A percentile compares a stretch with the other conserved stretches of the same genome.
phyloP scores from a whole-genome alignment of 2,113 vertebrate genomes.

The Anhinga anhinga region DNA sequence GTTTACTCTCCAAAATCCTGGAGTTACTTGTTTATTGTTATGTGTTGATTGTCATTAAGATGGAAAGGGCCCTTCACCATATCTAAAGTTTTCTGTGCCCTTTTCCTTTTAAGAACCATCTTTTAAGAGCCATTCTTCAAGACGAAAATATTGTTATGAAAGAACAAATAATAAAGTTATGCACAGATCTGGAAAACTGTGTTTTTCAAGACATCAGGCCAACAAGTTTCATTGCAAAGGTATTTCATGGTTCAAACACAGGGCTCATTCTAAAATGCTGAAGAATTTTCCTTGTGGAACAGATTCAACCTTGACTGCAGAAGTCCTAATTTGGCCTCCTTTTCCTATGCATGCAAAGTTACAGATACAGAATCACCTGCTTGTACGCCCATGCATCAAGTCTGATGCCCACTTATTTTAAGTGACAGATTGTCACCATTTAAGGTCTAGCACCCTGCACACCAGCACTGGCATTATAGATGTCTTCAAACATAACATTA shows the following conservation, averaged over 20 bases:
- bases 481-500: background rate
- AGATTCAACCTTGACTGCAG: background rate
- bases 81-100: background rate
- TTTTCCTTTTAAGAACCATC: background rate
- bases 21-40: background rate
- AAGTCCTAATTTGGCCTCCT: background rate
- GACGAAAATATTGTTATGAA: background rate
- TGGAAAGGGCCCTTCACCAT: background rate
- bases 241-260: conserved; percentile 3
- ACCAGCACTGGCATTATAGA: background rate
- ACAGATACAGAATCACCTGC: background rate
- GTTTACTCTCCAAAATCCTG: background rate
- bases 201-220: background rate
- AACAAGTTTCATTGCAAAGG: background rate
- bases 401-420: background rate
- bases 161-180: background rate
- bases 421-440: fast-evolving
- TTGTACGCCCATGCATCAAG: background rate
- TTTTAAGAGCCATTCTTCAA: background rate
- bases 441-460: background rate
- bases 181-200: background rate
- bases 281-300: background rate
- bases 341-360: background rate
- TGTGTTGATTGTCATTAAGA: background rate
- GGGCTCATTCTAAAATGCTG: background rate